Conservation (phyloP, 2,113 vertebrate species). For the Neomonachus schauinslandi region DNA sequence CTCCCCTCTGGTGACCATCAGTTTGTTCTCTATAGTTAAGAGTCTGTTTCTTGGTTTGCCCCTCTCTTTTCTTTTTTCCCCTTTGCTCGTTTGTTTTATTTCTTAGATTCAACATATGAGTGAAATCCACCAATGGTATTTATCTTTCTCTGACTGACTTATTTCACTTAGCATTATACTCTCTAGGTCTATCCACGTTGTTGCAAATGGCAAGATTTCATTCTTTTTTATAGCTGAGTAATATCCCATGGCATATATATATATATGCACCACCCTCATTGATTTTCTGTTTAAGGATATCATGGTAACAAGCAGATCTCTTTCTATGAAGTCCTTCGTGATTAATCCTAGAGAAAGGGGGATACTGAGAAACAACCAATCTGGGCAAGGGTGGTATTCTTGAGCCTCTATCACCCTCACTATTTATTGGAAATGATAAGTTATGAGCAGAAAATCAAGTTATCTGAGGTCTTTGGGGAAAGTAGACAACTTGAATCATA, state of each 20-base stretch:
- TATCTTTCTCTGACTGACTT: neutral
- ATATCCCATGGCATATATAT: neutral
- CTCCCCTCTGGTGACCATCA: neutral
- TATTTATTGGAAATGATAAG: slow-evolving; percentile 71
- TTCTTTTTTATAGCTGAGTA: neutral
- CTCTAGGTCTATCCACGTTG: neutral
- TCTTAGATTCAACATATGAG: neutral
- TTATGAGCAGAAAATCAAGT: slow-evolving; percentile 70
- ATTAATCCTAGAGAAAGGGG: slow-evolving; percentile 80
- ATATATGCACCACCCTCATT: slow-evolving; percentile 44
- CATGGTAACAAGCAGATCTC: slow-evolving; percentile 76
- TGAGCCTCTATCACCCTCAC: slow-evolving; percentile 6
- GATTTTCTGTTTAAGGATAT: slow-evolving; percentile 79
- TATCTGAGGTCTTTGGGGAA: slow-evolving; percentile 61
- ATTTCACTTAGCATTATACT: neutral
- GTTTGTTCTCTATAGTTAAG: neutral
- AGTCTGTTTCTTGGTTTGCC: neutral
- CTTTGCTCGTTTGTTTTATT: neutral
- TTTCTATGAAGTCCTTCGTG: slow-evolving; percentile 75
- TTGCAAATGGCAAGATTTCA: neutral
- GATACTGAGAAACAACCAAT: slow-evolving; percentile 62
- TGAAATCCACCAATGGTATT: neutral
- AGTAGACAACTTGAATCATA: slow-evolving; percentile 49
- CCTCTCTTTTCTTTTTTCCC: neutral
- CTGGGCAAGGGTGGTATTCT: slow-evolving; percentile 9